phyloP scores from a whole-genome alignment of 2,888 invertebrate species.

The Abrostola tripartita region DNA sequence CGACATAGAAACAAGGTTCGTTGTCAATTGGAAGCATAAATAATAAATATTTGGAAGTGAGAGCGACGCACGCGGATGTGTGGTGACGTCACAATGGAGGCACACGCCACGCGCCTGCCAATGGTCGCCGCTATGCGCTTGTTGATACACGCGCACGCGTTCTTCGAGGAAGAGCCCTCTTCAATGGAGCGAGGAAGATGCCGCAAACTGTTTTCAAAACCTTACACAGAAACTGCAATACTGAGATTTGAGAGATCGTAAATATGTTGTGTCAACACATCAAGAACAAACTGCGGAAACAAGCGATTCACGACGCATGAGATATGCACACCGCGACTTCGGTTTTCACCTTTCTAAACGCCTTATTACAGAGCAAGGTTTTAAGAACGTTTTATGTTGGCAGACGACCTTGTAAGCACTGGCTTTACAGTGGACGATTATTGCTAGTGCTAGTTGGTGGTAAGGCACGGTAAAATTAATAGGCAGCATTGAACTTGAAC shows the following conservation, averaged over 20 bases:
- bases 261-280: constrained; percentile 39
- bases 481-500: constrained; percentile 87
- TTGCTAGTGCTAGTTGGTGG: constrained; percentile 61
- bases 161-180: constrained; percentile 74
- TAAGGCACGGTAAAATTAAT: constrained; percentile 77
- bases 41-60: constrained; percentile 76
- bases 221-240: constrained; percentile 61
- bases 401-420: constrained; percentile 50
- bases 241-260: constrained; percentile 29
- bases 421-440: constrained; percentile 34
- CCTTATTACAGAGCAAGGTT: constrained; percentile 22
- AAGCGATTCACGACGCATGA: constrained; percentile 30
- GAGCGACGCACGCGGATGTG: constrained; percentile 68
- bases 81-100: constrained; percentile 67
- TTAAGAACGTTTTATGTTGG: constrained; percentile 23
- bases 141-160: constrained; percentile 79
- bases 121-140: constrained; percentile 45
- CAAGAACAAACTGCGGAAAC: constrained; percentile 32
- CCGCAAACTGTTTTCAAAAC: constrained; percentile 75
- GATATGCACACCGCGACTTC: constrained; percentile 26
- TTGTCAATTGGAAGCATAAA: constrained; percentile 69
- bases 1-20: constrained; percentile 54
- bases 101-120: constrained; percentile 53
- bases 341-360: constrained; percentile 52
- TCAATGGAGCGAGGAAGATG: constrained; percentile 71